Evolutionary conservation across 2,113 vertebrate genomes (phyloP).

Genomic region (Orthochromis indermauri): DNA sequence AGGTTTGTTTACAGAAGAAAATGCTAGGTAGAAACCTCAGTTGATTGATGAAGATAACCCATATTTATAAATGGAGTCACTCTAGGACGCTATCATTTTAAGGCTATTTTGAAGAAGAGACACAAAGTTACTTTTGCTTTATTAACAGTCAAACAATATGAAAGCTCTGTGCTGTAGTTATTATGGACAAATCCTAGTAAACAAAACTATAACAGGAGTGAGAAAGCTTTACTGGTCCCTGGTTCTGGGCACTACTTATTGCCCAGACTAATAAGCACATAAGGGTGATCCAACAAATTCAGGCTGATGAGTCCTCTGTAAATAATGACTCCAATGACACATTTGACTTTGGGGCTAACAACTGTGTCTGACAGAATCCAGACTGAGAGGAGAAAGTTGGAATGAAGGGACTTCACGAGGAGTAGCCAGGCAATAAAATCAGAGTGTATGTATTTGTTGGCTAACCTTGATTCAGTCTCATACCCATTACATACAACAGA

Average conservation of each 20-base stretch:
- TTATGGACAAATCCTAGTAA: not conserved
- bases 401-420: not conserved
- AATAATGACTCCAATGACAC: slow-evolving; percentile 1
- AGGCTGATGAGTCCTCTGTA: slow-evolving; percentile 23
- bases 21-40: not conserved
- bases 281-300: slow-evolving; percentile 11
- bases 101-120: not conserved
- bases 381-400: not conserved
- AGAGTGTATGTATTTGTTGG: slow-evolving; percentile 25
- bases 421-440: slow-evolving; percentile 42
- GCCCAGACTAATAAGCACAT: slow-evolving; percentile 15
- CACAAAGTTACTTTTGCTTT: not conserved
- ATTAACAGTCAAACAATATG: not conserved
- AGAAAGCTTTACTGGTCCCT: not conserved
- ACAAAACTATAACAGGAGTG: not conserved
- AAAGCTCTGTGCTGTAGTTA: not conserved
- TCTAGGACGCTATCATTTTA: not conserved
- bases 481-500: not conserved
- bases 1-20: not conserved
- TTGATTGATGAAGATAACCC: not conserved
- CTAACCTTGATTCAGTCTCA: slow-evolving; percentile 13
- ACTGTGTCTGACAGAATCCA: slow-evolving; percentile 27
- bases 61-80: not conserved
- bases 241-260: not conserved
- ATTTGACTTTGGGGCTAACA: slow-evolving; percentile 8